A percentile compares a stretch with the other conserved stretches of the same genome.
Conservation (phyloP, 2,113 vertebrate genomes). For the Catagonus wagneri region DNA sequence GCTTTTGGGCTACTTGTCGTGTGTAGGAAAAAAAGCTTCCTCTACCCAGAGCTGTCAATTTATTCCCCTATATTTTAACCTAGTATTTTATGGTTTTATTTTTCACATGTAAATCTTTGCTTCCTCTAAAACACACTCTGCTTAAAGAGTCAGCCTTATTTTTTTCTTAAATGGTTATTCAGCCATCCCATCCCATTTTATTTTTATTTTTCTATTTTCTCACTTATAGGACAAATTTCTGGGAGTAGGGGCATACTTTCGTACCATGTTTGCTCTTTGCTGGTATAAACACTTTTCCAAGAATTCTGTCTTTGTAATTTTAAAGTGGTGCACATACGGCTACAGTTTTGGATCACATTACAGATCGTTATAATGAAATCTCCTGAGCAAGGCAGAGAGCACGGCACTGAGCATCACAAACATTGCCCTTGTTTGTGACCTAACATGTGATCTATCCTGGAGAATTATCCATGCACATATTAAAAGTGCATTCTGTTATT, state of each 20-base stretch:
- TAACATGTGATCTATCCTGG: too few relatives aligned
- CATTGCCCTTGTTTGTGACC: too few relatives aligned
- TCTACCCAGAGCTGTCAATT: not conserved
- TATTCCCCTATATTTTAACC: slow-evolving; percentile 28
- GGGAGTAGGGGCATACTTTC: slow-evolving; percentile 19
- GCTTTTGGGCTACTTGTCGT: slow-evolving; percentile 8
- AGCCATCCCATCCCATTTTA: slow-evolving; percentile 23
- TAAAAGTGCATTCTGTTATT: too few relatives aligned
- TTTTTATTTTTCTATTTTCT: slow-evolving; percentile 65
- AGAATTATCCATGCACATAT: too few relatives aligned
- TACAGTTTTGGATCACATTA: slow-evolving; percentile 41
- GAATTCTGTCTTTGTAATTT: slow-evolving; percentile 58
- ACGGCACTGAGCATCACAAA: not conserved
- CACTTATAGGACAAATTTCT: slow-evolving; percentile 27
- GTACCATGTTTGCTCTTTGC: slow-evolving; percentile 48
- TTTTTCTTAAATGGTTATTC: slow-evolving; percentile 33
- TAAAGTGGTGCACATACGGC: slow-evolving; percentile 35
- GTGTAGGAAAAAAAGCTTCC: not conserved
- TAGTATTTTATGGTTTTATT: slow-evolving; percentile 34
- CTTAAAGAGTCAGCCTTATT: slow-evolving; percentile 5
- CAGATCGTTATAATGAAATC: not conserved
- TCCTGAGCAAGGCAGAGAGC: not conserved
- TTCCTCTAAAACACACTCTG: slow-evolving; percentile 24
- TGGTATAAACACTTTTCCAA: slow-evolving; percentile 46
- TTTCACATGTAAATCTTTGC: slow-evolving; percentile 27